These are phyloP conservation scores for Microtus ochrogaster DNA, from an alignment of 2,113 vertebrate species.

Conservation along the genomic window DNA sequence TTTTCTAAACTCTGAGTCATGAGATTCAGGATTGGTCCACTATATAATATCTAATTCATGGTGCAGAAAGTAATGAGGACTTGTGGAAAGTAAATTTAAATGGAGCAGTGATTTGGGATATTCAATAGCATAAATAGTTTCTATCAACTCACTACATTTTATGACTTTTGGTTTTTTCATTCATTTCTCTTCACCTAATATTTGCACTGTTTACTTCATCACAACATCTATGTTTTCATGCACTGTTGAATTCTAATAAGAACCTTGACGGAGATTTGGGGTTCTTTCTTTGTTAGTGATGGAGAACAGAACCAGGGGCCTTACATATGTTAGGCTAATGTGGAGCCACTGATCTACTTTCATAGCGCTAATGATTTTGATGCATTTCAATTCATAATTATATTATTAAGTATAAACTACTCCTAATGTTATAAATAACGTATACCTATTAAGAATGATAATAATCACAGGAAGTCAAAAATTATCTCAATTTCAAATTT, in stretches of 20 bases:
- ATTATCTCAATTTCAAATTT: neutral
- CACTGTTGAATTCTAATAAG: neutral
- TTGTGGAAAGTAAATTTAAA: neutral
- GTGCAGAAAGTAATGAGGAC: neutral
- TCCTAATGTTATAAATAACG: neutral
- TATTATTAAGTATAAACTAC: neutral
- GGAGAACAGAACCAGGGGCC: neutral
- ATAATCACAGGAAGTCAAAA: neutral
- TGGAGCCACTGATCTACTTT: neutral
- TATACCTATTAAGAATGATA: neutral
- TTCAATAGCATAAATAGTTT: neutral
- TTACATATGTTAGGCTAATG: neutral
- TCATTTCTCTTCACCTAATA: neutral
- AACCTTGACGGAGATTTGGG: neutral
- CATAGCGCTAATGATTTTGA: neutral
- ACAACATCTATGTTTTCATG: neutral
- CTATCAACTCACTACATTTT: neutral
- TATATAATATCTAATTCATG: neutral
- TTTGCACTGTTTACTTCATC: neutral
- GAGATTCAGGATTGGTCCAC: constrained; percentile 28
- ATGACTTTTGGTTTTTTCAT: neutral
- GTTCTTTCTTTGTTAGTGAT: neutral
- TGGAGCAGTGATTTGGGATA: neutral
- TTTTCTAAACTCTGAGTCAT: neutral
- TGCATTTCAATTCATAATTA: neutral